Base-by-base conservation (phyloP, 2,888 invertebrate species). In the Conus canariensis region DNA sequence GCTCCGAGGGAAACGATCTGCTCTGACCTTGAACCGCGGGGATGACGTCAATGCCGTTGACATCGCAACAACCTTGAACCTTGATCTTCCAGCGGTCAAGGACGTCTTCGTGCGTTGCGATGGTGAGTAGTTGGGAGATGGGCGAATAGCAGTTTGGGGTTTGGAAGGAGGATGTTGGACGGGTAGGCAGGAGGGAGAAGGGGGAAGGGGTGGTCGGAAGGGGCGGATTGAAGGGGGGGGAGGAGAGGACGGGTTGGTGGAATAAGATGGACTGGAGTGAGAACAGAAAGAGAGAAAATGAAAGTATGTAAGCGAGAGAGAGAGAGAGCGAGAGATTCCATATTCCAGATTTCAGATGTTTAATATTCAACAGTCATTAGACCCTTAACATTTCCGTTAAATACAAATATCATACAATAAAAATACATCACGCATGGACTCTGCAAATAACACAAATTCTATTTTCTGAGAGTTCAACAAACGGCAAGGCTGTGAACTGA, bases 31-130 rank as follows among this genome's bases (percentile, higher is more conserved):
- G 87, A 87, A 87, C 67, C 87, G 70, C 8, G 56, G 67, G 16
- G 87, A 70, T 19, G 87, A 87, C 19, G 70, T 87, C 87, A 87
- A 87, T 59, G 70, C 87, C 67, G 19, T 87, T 64, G 87, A 87
- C 87, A 67, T 87, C 9, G 87, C 87, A 16, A 67, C 14, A 30
- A 87, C 87, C 67, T 87, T 87, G 64, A 87, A 87, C 67, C 64
- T 87, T 64, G 87, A 87, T 45, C 70, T 64, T 64, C 67, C 67
- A 10, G 67, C 58, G 7, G 74, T 88, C 9, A 12, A 59, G 88
- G 87, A 70, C 59, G 64, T 89, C 67, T 91, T 74, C 22, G 14
- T 67, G 8, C 22, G 14, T 22, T 59, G 59, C 25, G 77, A 80
- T 45, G 77, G 77, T 80, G 22, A 30, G 77, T 77, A 22, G 16